A percentile compares a stretch with the other conserved stretches of the same genome.
Conservation (phyloP, 1,140 invertebrate genomes). For the Drosophila punjabiensis region DNA sequence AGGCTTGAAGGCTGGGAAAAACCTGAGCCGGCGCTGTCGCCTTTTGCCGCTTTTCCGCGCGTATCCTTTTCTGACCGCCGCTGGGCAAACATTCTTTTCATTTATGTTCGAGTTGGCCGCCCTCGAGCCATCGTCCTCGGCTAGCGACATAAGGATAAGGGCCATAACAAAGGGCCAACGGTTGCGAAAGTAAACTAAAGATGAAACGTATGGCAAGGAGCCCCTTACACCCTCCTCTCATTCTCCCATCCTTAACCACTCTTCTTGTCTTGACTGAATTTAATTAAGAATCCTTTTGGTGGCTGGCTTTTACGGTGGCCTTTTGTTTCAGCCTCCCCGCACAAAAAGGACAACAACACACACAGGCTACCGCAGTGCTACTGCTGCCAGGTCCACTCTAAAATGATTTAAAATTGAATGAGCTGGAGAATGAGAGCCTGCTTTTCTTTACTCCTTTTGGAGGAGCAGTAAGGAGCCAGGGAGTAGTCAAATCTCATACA, state of each 20-base stretch:
- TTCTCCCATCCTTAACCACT: slow-evolving; percentile 34
- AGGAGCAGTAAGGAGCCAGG: neutral
- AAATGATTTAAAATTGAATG: slow-evolving; percentile 54
- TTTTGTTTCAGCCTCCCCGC: slow-evolving; percentile 55
- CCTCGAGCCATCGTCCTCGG: slow-evolving; percentile 39
- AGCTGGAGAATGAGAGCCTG: slow-evolving; percentile 10
- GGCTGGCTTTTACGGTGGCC: slow-evolving; percentile 52
- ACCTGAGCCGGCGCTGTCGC: slow-evolving; percentile 31
- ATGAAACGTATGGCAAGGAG: slow-evolving; percentile 41
- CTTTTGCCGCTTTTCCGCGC: slow-evolving; percentile 17
- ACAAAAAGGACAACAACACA: slow-evolving; percentile 70
- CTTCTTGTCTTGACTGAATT: slow-evolving; percentile 69
- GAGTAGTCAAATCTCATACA: slow-evolving; percentile 39
- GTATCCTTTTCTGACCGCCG: slow-evolving; percentile 73
- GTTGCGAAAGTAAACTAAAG: slow-evolving; percentile 54
- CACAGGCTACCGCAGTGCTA: neutral
- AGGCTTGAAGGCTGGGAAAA: slow-evolving; percentile 22
- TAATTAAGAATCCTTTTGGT: slow-evolving; percentile 79
- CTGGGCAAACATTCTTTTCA: slow-evolving; percentile 69
- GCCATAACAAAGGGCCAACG: slow-evolving; percentile 63
- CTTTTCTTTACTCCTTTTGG: neutral
- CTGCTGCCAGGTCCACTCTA: slow-evolving; percentile 39
- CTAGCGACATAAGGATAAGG: slow-evolving; percentile 65
- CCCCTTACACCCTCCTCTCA: slow-evolving; percentile 24
- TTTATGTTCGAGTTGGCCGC: slow-evolving; percentile 57